These are phyloP conservation scores for Calosoma granatense DNA, from an alignment of 1,140 invertebrate genomes.

Conservation along the genomic window DNA sequence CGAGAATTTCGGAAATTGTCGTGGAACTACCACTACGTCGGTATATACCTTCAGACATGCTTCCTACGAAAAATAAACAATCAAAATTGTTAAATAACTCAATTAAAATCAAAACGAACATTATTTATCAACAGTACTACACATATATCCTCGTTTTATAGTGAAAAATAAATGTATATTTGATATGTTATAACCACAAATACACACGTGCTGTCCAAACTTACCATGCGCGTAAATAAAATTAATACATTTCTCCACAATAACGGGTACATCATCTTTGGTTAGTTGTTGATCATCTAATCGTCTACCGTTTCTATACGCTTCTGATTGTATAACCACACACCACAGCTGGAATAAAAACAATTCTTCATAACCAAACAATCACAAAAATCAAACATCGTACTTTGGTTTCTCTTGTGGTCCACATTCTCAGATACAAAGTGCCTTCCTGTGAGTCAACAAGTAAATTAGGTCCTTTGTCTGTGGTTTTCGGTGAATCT, in stretches of 20 bases:
- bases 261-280: conserved; percentile 73
- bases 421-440: conserved; percentile 61
- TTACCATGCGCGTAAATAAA: conserved; percentile 77
- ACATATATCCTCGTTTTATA: not conserved
- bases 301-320: conserved; percentile 62
- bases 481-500: conserved; percentile 38
- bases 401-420: conserved; percentile 48
- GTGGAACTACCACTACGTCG: conserved; percentile 64
- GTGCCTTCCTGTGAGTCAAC: conserved; percentile 51
- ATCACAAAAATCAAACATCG: not conserved
- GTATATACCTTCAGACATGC: conserved; percentile 78
- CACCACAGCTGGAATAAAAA: conserved; percentile 49
- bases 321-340: conserved; percentile 58
- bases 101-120: not conserved
- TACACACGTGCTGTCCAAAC: too few species aligned
- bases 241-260: conserved; percentile 84
- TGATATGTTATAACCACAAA: too few species aligned
- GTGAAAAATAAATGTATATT: too few species aligned
- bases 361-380: conserved; percentile 12
- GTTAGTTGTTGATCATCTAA: conserved; percentile 78
- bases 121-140: conserved; percentile 4
- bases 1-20: conserved; percentile 64
- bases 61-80: conserved; percentile 43
- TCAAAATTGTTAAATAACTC: not conserved
- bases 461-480: conserved; percentile 50